These are phyloP conservation scores for Epinephelus coioides DNA, from an alignment of 2,797 vertebrate genomes.

Conservation along the genomic window DNA sequence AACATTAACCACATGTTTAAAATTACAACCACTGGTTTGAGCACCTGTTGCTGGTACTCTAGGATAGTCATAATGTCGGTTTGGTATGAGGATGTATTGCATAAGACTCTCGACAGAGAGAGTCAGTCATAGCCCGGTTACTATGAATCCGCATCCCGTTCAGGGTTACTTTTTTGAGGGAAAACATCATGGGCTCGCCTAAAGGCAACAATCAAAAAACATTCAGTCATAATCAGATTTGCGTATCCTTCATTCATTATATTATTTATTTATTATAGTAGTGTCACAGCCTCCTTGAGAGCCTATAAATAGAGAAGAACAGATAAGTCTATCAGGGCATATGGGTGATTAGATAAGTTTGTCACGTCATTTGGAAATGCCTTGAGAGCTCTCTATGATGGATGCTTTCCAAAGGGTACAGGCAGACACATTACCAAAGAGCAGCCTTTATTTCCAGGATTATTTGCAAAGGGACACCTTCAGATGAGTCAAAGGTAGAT, in stretches of 20 bases:
- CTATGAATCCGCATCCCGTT: no score
- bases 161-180: background rate
- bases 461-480: slow-evolving; percentile 40
- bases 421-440: background rate
- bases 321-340: slow-evolving; percentile 2
- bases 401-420: slow-evolving; percentile 5
- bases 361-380: background rate
- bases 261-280: background rate
- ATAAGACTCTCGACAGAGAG: no score
- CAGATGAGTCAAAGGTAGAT: slow-evolving; percentile 33
- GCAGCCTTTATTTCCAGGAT: slow-evolving; percentile 16
- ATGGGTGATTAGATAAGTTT: slow-evolving; percentile 5
- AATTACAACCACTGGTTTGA: no score
- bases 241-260: background rate
- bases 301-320: background rate
- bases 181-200: no score
- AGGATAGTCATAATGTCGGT: no score
- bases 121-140: no score
- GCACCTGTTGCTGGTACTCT: no score
- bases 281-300: slow-evolving; percentile 3
- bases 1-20: no score
- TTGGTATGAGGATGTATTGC: no score
- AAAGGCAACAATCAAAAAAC: background rate
- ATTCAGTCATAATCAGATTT: background rate
- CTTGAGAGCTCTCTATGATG: background rate